Conservation (phyloP, 2,113 vertebrate genomes). For the Urocolius indicus region DNA sequence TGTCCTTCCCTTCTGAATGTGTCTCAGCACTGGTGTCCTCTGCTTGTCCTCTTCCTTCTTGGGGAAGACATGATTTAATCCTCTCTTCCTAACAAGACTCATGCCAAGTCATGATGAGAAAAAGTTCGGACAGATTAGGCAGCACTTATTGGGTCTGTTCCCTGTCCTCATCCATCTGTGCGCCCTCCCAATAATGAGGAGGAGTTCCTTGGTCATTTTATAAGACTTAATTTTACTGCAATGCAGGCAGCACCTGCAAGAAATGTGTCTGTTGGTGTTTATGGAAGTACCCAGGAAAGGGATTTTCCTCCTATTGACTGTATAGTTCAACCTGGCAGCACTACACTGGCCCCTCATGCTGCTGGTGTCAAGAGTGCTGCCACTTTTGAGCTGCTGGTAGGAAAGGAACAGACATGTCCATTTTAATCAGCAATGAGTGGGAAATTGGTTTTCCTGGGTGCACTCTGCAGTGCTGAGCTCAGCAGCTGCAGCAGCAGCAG, state of each 20-base stretch:
- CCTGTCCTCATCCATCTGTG: background rate
- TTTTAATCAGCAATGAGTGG: background rate
- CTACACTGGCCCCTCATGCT: background rate
- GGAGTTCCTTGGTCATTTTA: background rate
- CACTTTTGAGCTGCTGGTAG: background rate
- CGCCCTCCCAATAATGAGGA: background rate
- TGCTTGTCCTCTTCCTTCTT: background rate
- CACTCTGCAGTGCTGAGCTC: background rate
- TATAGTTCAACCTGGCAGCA: background rate
- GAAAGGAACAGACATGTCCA: background rate
- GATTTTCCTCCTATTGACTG: background rate
- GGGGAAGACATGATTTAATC: background rate
- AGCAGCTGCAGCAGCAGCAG: too few relatives aligned
- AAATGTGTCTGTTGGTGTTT: background rate
- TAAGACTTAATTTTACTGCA: background rate
- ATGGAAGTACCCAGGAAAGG: background rate
- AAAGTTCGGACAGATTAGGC: background rate
- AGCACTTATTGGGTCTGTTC: background rate
- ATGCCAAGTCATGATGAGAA: background rate
- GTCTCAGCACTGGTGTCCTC: background rate
- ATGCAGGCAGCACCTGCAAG: background rate
- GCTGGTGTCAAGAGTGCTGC: background rate
- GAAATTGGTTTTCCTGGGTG: background rate
- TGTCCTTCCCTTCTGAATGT: background rate
- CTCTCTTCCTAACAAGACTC: background rate